phyloP scores from a whole-genome alignment of 2,888 invertebrate species.

The Xanthorhoe designata region DNA sequence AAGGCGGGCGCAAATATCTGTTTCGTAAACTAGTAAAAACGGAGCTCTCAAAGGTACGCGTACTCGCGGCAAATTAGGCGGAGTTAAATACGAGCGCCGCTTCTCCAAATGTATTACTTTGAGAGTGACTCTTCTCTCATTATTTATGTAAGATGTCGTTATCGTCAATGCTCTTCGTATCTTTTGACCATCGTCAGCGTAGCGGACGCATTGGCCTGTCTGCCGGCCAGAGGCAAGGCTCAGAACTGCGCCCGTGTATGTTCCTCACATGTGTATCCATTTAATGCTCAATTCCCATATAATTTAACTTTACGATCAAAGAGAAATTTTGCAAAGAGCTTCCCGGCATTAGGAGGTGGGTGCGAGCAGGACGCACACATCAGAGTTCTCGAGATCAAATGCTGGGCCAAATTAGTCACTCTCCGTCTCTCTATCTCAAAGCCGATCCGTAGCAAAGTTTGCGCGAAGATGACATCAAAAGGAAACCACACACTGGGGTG shows the following conservation, averaged over 20 bases:
- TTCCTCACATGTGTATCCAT: conserved; percentile 81
- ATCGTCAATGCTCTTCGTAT: conserved; percentile 73
- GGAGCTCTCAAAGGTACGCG: conserved; percentile 83
- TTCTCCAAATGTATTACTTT: conserved; percentile 79
- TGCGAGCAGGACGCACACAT: conserved; percentile 78
- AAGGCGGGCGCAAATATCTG: conserved; percentile 86
- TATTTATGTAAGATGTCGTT: conserved; percentile 81
- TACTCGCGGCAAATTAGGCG: conserved; percentile 84
- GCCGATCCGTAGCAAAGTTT: conserved; percentile 86
- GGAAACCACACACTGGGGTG: conserved; percentile 86
- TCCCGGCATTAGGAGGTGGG: conserved; percentile 76
- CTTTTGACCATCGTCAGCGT: conserved; percentile 56
- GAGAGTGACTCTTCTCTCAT: conserved; percentile 79
- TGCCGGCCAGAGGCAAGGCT: conserved; percentile 29
- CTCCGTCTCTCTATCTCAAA: conserved; percentile 86
- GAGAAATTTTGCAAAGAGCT: conserved; percentile 85
- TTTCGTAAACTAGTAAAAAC: conserved; percentile 86
- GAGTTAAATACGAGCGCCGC: conserved; percentile 83
- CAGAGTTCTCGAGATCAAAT: conserved; percentile 84
- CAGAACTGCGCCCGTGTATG: conserved; percentile 24
- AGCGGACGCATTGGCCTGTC: conserved; percentile 37
- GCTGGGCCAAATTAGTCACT: conserved; percentile 86
- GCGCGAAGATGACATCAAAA: conserved; percentile 86
- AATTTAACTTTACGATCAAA: conserved; percentile 86
- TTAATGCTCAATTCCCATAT: conserved; percentile 86